Evolutionary conservation across 2,797 vertebrate species (phyloP).

Genomic region (Channallabes apus): DNA sequence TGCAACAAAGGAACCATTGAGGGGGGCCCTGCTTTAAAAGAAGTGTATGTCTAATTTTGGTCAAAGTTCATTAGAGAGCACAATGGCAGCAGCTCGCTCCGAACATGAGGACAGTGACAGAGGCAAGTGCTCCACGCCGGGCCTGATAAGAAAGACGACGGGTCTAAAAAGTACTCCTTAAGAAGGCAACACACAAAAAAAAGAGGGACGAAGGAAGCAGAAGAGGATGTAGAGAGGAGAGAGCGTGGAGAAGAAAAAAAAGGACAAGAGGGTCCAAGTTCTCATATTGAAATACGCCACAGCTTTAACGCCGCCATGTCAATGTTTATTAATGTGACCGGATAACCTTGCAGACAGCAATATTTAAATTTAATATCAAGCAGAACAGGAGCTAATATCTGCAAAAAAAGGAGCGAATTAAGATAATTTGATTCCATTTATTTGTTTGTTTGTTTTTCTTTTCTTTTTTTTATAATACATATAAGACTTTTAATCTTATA

Average conservation of each 20-base stretch:
- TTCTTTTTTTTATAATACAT: not conserved
- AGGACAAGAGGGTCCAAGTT: conserved; percentile 58
- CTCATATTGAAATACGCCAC: conserved; percentile 57
- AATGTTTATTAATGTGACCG: conserved; percentile 58
- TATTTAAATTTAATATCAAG: conserved; percentile 67
- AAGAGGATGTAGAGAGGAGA: conserved; percentile 57
- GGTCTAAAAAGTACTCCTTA: conserved; percentile 75
- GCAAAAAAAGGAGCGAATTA: conserved; percentile 44
- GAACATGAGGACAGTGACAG: conserved; percentile 79
- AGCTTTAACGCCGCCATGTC: conserved; percentile 55
- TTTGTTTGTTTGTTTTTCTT: conserved; percentile 24
- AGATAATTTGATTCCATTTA: conserved; percentile 50
- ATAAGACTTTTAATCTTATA: conserved; percentile 42
- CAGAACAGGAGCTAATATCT: conserved; percentile 50
- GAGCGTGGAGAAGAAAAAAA: conserved; percentile 2
- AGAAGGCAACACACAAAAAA: conserved; percentile 66
- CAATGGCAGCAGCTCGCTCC: conserved; percentile 77
- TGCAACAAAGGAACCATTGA: conserved; percentile 78
- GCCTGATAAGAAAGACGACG: conserved; percentile 73
- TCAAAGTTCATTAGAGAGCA: conserved; percentile 81
- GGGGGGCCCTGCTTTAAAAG: conserved; percentile 75
- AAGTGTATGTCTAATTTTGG: conserved; percentile 84
- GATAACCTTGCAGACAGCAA: conserved; percentile 52
- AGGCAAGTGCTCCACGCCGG: conserved; percentile 76
- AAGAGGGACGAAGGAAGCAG: conserved; percentile 54